Base-by-base conservation (phyloP, 1,140 invertebrate genomes). In the Tribolium castaneum region DNA sequence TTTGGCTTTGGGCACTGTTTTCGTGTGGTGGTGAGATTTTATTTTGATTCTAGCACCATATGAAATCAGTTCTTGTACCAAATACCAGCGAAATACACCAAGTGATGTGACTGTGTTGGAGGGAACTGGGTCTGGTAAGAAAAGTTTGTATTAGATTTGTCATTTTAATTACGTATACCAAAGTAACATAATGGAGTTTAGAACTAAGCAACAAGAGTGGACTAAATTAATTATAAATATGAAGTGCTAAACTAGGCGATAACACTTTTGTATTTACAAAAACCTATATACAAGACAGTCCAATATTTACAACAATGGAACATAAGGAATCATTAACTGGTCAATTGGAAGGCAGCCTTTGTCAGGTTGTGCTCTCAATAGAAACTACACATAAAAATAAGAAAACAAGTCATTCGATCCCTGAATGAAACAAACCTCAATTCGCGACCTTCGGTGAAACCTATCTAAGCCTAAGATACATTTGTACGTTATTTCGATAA, bases 21-120 rank as follows among this genome's bases (percentile, higher is more conserved):
- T 85, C 81, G 80, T 83, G 82, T 85, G 85, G 85, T 85, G 85
- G 70, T 30, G 35, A 83, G 82, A 82, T 83, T 56, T 66, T 50
- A 80, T 78, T 78, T 19, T 30, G 78, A 76, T 80, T 84, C 83
- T 84, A 84, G 83, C 86, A 86, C 86, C 86, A 86, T 84, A 84
- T 84, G 84, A 86, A 86, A 86, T 85, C 84, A 85, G 86, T 86
- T 83, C 85, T 85, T 84, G 66, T 52, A 70, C 78, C 78, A 78
- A 73, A 73, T 75, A 75, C 72, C 72, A 4, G n/a, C 35, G 39
- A 14, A 50, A 50, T 10, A 50, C 49, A 50, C 49, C 9, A 9
- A 50, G 49, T 50, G 3, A 30, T 30, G 49, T 50, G 3, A 30
- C 5, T 50, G 49, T 12, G 13, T 9, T 50, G 10, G 49, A 50